Evolutionary conservation across 1,140 invertebrate species (phyloP), one percentile per base, ranked within the genome.

Genomic region (Lepidurus couesii): DNA sequence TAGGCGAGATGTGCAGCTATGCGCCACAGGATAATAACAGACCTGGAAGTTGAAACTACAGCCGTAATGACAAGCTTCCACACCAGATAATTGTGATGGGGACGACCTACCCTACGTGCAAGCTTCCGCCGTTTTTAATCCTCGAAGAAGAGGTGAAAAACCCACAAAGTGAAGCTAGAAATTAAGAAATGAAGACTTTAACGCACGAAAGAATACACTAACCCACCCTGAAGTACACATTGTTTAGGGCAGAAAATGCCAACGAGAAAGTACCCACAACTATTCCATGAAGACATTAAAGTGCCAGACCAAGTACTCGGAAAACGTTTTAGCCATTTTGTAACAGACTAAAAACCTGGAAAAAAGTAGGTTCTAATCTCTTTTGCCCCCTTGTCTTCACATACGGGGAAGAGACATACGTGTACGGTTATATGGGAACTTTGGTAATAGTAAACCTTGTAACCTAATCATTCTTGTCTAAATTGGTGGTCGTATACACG

Each of bases 371-470:
- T 47, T 11, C 45, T 47, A 1, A 16, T 47, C 16, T n/a, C 53
- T n/a, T 65, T 65, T 7, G 4, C 21, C 16, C 34, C 34, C 34
- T 34, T 34, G 34, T 34, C 34, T 34, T 34, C 34, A 34, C 34
- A 34, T 34, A 34, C 34, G 34, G 34, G 34, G 34, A 34, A 34
- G 34, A 34, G 1, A 34, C 34, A 34, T 34, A 4, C 34, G 3
- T 34, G 34, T 34, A 34, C 34, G 34, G 34, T 34, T 34, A 34
- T 34, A 34, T 34, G 34, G 34, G 34, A 34, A 34, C 34, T 34
- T 34, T 34, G 53, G 53, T 65, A 65, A 65, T 65, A 65, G 53
- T 65, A 65, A 65, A 65, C 53, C 53, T 65, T n/a, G 53, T 65
- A 65, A 65, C 53, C 53, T 65, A 65, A 65, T 65, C 53, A 65